Percentiles rank a stretch among this genome's conserved stretches.
Evolutionary conservation across 2,888 invertebrate genomes (phyloP).

Genomic region (Hofmannophila pseudospretella): DNA sequence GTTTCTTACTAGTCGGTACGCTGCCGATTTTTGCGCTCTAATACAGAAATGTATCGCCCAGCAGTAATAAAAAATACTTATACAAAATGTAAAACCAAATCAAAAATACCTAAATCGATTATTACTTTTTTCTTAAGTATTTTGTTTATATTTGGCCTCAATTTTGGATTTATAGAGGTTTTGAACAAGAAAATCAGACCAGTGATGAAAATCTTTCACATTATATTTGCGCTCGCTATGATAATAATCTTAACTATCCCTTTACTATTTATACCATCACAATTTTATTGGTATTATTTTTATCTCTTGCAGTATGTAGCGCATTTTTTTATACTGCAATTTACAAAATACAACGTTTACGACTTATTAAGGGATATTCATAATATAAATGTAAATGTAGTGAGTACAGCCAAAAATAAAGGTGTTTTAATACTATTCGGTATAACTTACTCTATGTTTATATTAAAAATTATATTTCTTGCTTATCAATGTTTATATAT

Average conservation of each 20-base stretch:
- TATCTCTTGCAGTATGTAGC: neutral
- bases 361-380: slow-evolving; percentile 1
- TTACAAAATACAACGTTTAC: slow-evolving; percentile 1
- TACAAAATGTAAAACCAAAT: neutral
- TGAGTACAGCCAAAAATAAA: neutral
- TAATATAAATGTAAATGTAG: neutral
- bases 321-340: neutral
- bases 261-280: neutral
- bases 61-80: neutral
- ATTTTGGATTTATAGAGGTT: slow-evolving; percentile 3
- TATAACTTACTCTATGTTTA: neutral
- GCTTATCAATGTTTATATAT: neutral
- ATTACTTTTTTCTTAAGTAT: neutral
- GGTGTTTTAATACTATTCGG: neutral
- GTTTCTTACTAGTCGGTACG: too few relatives aligned
- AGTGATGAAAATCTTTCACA: neutral
- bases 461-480: neutral
- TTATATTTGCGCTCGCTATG: neutral
- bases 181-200: neutral
- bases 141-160: neutral
- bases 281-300: neutral
- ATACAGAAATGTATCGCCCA: neutral
- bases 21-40: too few relatives aligned
- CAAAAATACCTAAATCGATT: neutral
- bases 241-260: neutral